Base-by-base conservation (phyloP, 2,888 invertebrate species). In the Carterocephalus palaemon region DNA sequence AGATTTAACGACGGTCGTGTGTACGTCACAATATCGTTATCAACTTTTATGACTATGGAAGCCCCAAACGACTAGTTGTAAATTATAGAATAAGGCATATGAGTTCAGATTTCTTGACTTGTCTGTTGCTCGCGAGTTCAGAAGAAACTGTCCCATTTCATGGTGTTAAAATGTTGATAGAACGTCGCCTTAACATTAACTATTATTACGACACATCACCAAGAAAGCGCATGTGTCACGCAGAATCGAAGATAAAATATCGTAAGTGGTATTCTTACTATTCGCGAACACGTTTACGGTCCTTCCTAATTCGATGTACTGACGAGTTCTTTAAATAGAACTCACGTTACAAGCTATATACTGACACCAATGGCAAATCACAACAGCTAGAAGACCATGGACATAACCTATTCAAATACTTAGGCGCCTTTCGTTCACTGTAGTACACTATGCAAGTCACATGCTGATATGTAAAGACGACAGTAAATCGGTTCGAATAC, bases 401-500 rank as follows among this genome's bases (percentile, higher is more conserved):
- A 64, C 60, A 67, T 68, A 70, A 70, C 67, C 71, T 56, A 56
- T 41, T 38, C 39, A 46, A 46, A 33, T 34, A 38, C 63, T 62
- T 71, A 73, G 72, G 75, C 72, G 70, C 66, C 64, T 60, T 62
- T 73, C 70, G 67, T 63, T 70, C 69, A 55, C 67, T 69, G 48
- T 70, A 74, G 68, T 73, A 73, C 67, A 69, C 75, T 81, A 80
- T 67, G 70, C 77, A 83, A 82, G 81, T 83, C 84, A 83, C 82
- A 76, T 73, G 72, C 76, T 85, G 85, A 86, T 86, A 86, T 86
- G 86, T 86, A 81, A 78, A 72, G 75, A 78, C 64, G 73, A 77
- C 70, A 76, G 74, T 78, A 72, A 73, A 70, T 71, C 67, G 71
- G 72, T 74, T 76, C 67, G 70, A 80, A 80, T 83, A 81, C 78